Base-by-base conservation (phyloP, 2,113 vertebrate genomes). In the Orientallactaga bullata region DNA sequence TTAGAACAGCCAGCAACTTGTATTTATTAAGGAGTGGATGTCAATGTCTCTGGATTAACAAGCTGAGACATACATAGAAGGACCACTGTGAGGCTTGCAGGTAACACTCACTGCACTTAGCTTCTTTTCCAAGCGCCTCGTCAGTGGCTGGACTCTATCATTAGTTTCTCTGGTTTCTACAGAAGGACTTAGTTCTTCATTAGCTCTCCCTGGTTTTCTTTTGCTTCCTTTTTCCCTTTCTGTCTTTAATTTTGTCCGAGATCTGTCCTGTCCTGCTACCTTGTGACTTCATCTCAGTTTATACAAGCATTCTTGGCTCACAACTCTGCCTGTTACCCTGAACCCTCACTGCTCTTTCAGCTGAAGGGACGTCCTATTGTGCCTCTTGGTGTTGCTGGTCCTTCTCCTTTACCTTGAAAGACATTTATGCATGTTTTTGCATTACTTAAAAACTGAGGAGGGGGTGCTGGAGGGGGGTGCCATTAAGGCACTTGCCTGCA, bases 201-300 rank as follows among this genome's bases (percentile, higher is more conserved):
- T 55, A 77, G 69, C 30, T 47, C 39, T 63, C 58, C 23, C 18
- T 18, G 32, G 28, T 58, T 61, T 80, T 37, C 2, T 35, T 72
- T 55, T 28, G 16, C 39, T 77, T 20, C 5, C 63, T 55, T 89
- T 71, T 73, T 21, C 16, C 60, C 42, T 95, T 74, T 17, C 63
- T 69, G 9, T 58, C 35, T 39, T n/a, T 88, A 73, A 42, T 94
- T 93, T 93, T 71, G n/a, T 51, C 88, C 69, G 78, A 82, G 58
- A 47, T 69, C 7, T 61, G 35, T 78, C 47, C 74, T 16, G 15
- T 68, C 80, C 42, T 39, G n/a, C 24, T 47, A 37, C 71, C 74
- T 26, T 37, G 23, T 12, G n/a, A 37, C 47, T 89, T 85, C 55
- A 7, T 21, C 74, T 78, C 71, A 37, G 7, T 12, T 17, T 28